Conservation (phyloP, 2,113 vertebrate genomes). For the Clarias magur region DNA sequence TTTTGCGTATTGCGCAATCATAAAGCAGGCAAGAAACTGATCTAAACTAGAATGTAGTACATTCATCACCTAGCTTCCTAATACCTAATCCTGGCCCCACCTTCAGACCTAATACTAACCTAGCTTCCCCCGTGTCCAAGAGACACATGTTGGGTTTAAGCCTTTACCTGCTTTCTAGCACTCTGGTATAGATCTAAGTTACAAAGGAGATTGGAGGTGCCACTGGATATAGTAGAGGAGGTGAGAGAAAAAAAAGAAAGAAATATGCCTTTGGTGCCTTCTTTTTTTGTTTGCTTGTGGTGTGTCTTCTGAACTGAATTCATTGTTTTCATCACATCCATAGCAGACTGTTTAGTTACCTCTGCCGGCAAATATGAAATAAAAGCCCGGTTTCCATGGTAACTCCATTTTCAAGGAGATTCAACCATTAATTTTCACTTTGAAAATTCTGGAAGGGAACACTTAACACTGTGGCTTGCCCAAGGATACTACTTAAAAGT, state of each 20-base stretch:
- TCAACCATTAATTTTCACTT: slow-evolving; percentile 72
- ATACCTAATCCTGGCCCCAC: background rate
- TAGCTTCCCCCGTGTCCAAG: background rate
- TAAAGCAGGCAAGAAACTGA: slow-evolving; percentile 16
- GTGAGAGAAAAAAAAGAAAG: background rate
- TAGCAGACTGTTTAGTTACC: slow-evolving; percentile 55
- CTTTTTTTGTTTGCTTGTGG: slow-evolving; percentile 30
- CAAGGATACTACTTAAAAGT: slow-evolving; percentile 36
- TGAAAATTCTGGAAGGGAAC: slow-evolving; percentile 68
- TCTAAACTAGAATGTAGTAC: slow-evolving; percentile 24
- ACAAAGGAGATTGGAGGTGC: slow-evolving; percentile 2
- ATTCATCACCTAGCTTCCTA: background rate
- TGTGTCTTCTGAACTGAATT: slow-evolving; percentile 40
- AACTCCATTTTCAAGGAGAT: slow-evolving; percentile 72
- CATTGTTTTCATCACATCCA: slow-evolving; percentile 41
- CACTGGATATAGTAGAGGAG: slow-evolving; percentile 14
- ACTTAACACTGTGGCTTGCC: slow-evolving; percentile 33
- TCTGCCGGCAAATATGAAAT: slow-evolving; percentile 61
- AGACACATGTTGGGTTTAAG: background rate
- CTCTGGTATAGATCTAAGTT: background rate
- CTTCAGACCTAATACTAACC: background rate
- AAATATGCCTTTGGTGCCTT: slow-evolving; percentile 1
- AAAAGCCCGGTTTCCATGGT: slow-evolving; percentile 73
- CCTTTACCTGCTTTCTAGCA: slow-evolving; percentile 3
- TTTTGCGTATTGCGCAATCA: slow-evolving; percentile 42